Conservation (phyloP, 92 coral and sea anemone genomes). For the Phenganax subtilis region DNA sequence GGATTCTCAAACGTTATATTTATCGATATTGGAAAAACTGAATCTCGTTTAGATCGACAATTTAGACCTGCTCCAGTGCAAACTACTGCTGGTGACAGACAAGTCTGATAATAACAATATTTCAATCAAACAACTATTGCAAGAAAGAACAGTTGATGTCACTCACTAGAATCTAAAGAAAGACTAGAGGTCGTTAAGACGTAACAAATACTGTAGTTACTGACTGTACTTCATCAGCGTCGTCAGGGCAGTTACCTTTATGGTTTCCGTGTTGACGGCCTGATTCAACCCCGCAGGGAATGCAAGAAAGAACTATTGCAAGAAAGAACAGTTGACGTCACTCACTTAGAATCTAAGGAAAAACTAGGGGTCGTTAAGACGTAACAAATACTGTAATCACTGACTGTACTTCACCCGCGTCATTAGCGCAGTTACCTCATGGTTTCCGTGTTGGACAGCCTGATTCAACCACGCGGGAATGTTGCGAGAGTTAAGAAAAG, state of each 20-base stretch:
- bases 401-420: too few relatives aligned
- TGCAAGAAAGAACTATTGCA: slow-evolving; percentile 7
- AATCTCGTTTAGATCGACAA: slow-evolving; percentile 5
- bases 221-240: too few relatives aligned
- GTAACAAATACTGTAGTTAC: neutral
- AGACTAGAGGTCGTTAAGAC: slow-evolving; percentile 11
- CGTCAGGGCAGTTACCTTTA: too few relatives aligned
- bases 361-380: slow-evolving; percentile 9
- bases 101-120: slow-evolving; percentile 8
- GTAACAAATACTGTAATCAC: neutral
- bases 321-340: neutral
- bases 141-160: neutral
- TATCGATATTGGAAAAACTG: neutral
- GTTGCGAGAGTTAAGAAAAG: too few relatives aligned
- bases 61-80: slow-evolving; percentile 23
- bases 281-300: too few relatives aligned
- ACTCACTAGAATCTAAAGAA: slow-evolving; percentile 4
- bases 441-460: too few relatives aligned
- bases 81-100: slow-evolving; percentile 6
- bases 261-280: too few relatives aligned
- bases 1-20: neutral
- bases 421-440: too few relatives aligned
- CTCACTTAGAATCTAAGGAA: slow-evolving; percentile 1
- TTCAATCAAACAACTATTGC: slow-evolving; percentile 8
- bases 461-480: too few relatives aligned